These are phyloP conservation scores for Chunga burmeisteri DNA, from an alignment of 2,113 vertebrate species.

Conservation along the genomic window DNA sequence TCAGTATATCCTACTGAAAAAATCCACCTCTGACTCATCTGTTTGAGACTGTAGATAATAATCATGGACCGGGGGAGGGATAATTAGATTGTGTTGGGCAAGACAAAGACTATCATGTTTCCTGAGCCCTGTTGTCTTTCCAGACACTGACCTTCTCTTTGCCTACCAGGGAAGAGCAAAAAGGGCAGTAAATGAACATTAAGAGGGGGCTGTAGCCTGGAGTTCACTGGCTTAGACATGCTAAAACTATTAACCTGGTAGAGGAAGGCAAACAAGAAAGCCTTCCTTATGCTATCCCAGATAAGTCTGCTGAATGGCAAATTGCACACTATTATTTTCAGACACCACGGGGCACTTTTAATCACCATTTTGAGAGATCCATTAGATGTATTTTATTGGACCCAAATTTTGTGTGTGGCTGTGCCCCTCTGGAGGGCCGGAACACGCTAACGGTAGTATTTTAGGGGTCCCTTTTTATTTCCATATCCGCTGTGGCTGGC, in stretches of 20 bases:
- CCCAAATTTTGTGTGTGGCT: not conserved
- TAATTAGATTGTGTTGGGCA: not conserved
- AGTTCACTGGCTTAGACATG: not conserved
- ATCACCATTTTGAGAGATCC: not conserved
- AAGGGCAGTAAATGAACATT: not conserved
- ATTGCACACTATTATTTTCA: not conserved
- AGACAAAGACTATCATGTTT: not conserved
- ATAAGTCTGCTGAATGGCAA: not conserved
- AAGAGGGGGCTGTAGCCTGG: not conserved
- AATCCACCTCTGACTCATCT: not conserved
- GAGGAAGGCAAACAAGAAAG: not conserved
- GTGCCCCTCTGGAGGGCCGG: not conserved
- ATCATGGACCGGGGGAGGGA: not conserved
- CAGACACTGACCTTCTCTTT: not conserved
- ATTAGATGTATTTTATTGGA: not conserved
- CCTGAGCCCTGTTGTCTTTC: not conserved
- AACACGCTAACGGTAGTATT: rapidly evolving
- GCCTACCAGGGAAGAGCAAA: not conserved
- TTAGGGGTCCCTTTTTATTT: not conserved
- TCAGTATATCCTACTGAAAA: not conserved
- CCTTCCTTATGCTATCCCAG: not conserved
- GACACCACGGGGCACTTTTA: not conserved
- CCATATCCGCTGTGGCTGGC: rapidly evolving
- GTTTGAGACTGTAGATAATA: not conserved
- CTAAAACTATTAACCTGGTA: not conserved